Evolutionary conservation across 2,113 vertebrate species (phyloP), one percentile per base, ranked within the genome.

Genomic region (Hucho hucho): DNA sequence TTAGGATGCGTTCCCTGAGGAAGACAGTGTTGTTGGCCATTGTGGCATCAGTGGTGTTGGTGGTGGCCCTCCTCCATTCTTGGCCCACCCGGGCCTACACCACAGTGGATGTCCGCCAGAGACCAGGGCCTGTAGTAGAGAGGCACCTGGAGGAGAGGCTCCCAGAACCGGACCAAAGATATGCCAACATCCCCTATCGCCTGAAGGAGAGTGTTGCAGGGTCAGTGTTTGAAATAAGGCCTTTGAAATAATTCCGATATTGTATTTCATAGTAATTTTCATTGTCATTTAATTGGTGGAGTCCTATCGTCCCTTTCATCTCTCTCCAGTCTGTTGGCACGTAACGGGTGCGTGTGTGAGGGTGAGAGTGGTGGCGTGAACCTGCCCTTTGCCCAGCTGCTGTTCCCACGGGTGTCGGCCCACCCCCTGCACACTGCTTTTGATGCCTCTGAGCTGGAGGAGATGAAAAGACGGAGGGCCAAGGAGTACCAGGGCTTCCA

Each of bases 321-420:
- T 64, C 64, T 64, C 2, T 14, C 14, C 89, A 96, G 95, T 83
- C 92, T 95, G 66, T 86, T 98, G 83, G 86, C 94, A 18, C 89
- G 87, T 56, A 96, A 96, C 64, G 91, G 86, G 0, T 98, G 96
- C 69, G 86, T 92, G 6, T 98, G 96, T 82, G 93, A 94, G 80
- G 89, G 89, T 0, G 91, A 94, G 70, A 74, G 75, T 24, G 73
- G 88, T 47, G 69, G 91, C 16, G 53, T 94, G 1, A 85, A 88
- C 56, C 81, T 97, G 69, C 96, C 95, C 5, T 96, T 97, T 26
- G 75, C 90, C 64, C 86, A 91, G 58, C 87, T 94, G 71, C 80
- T 95, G 18, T 93, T 95, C 78, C 91, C 92, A 0, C 87, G 90
- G 59, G 91, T 94, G 47, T 92, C 84, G 0, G 93, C 91, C 56